Base-by-base conservation (phyloP, 2,797 vertebrate species). In the Pristis pectinata region DNA sequence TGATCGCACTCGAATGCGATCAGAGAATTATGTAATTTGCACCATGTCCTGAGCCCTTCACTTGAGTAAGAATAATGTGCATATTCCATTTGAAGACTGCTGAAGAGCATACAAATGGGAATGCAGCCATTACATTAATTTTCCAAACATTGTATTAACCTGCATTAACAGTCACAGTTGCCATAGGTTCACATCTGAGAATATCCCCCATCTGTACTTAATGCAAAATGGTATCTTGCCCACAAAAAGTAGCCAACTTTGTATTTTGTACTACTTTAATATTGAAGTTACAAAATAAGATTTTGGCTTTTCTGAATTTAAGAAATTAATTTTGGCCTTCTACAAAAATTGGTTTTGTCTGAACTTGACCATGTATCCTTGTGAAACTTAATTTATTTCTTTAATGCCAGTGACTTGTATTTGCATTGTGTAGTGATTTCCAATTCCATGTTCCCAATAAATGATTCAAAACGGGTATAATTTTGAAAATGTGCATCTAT, bases 221-320 rank as follows among this genome's bases (percentile, higher is more conserved):
- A n/a, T n/a, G n/a, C 15, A 34, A 59, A 87, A 91, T 30, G 49
- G 27, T 27, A 34, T 37, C 56, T 61, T 64, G 30, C 41, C n/a
- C 87, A n/a, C 34, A 64, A 91, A 64, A 34, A 19, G 41, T 27
- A 91, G n/a, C 10, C 13, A 0, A 30, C 7, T 91, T 37, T 64
- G 56, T 64, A 91, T 59, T 37, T 7, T 59, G 27, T 61, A 91
- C 37, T 59, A n/a, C 15, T 91, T 91, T 37, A 91, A 64, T 64
- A 91, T 64, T 91, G 37, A 64, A 61, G n/a, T 64, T 91, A 87
- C 91, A 91, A 91, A 91, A 61, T 91, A 87, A 91, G 4, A 22
- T 59, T 56, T 87, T n/a, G 64, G 34, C 34, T n/a, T 67, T 61
- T 59, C 30, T 59, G 87, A 91, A 91, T n/a, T 37, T 9, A 64